Percentiles rank a stretch among this genome's conserved stretches.
phyloP scores from a whole-genome alignment of 2,888 invertebrate genomes.

The Cantharis flavilabris region DNA sequence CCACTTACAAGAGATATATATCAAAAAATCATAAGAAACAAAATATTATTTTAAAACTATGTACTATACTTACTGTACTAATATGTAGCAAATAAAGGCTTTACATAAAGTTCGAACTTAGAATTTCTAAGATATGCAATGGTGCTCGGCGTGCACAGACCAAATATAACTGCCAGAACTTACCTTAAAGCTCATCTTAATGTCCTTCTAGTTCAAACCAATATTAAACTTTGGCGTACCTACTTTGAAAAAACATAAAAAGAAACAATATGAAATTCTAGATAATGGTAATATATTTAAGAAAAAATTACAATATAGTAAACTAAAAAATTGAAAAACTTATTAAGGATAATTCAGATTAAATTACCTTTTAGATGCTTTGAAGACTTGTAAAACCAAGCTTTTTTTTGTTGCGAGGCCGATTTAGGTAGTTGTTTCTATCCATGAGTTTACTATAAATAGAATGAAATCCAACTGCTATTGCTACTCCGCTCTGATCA shows the following conservation, averaged over 20 bases:
- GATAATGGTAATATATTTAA: neutral
- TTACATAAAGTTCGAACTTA: too few relatives aligned
- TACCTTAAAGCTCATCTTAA: too few relatives aligned
- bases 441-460: neutral
- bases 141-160: too few relatives aligned
- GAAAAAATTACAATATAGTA: neutral
- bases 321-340: neutral
- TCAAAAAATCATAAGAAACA: conserved; percentile 1
- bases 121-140: too few relatives aligned
- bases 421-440: neutral
- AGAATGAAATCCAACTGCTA: neutral
- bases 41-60: neutral
- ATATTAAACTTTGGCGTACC: too few relatives aligned
- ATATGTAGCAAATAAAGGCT: neutral
- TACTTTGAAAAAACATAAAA: too few relatives aligned
- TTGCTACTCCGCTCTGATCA: neutral
- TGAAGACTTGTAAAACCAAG: neutral
- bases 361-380: neutral
- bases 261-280: neutral
- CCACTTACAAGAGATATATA: neutral
- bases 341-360: neutral
- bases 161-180: too few relatives aligned
- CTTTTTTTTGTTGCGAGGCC: neutral
- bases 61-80: neutral
- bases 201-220: too few relatives aligned